phyloP scores from a whole-genome alignment of 2,888 invertebrate genomes.

The Octodonta nipae region DNA sequence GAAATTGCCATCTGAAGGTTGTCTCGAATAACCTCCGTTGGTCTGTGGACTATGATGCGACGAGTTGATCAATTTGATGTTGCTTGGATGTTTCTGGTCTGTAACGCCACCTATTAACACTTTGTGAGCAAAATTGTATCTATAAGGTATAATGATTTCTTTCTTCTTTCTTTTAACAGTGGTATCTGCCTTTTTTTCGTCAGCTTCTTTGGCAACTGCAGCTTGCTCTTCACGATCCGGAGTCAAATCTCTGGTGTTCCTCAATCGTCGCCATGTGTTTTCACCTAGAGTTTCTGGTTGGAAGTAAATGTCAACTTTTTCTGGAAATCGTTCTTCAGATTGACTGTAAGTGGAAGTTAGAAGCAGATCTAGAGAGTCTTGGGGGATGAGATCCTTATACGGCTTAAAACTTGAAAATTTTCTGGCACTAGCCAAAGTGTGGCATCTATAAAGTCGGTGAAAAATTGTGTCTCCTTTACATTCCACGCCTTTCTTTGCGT shows the following conservation, averaged over 20 bases:
- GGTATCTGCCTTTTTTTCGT: constrained; percentile 2
- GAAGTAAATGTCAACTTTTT: constrained; percentile 47
- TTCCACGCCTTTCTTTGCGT: constrained; percentile 29
- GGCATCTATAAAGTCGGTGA: constrained; percentile 40
- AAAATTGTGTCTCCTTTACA: constrained; percentile 26
- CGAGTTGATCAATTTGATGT: constrained; percentile 66
- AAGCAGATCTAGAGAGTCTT: constrained; percentile 55
- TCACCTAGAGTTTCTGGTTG: constrained; percentile 54
- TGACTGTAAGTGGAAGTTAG: constrained; percentile 57
- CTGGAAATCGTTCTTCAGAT: constrained; percentile 48
- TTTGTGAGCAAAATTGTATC: constrained; percentile 35
- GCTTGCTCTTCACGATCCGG: constrained; percentile 27
- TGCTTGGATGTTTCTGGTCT: constrained; percentile 53
- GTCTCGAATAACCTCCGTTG: constrained; percentile 68
- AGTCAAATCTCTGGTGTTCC: constrained; percentile 45
- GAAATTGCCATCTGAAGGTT: constrained; percentile 59
- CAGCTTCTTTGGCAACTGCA: constrained; percentile 1
- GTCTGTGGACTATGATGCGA: constrained; percentile 68
- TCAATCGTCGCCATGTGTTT: constrained; percentile 52
- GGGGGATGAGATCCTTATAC: constrained; percentile 36
- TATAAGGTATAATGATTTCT: neutral
- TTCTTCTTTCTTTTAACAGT: constrained; percentile 1
- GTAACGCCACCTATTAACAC: constrained; percentile 48
- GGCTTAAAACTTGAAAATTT: constrained; percentile 7
- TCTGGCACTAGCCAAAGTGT: constrained; percentile 41